Percentiles rank a stretch among this genome's conserved stretches.
phyloP scores from a whole-genome alignment of 2,113 vertebrate genomes.

The Galbula dea region DNA sequence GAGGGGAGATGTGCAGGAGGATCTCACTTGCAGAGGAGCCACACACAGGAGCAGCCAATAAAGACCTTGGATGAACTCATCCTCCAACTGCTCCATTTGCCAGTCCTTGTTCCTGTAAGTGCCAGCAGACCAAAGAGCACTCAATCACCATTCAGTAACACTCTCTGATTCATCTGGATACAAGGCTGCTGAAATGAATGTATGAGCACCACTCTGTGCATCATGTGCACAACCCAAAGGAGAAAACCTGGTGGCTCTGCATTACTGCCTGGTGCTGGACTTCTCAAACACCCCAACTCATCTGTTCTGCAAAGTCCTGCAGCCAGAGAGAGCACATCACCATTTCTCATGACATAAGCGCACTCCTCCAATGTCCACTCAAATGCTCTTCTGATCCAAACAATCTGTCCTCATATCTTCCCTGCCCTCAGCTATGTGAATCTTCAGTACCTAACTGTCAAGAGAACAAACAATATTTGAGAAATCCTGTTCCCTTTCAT shows the following conservation, averaged over 20 bases:
- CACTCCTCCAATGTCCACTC: background rate
- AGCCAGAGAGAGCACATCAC: background rate
- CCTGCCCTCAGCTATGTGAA: background rate
- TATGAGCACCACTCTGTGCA: background rate
- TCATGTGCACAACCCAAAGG: background rate
- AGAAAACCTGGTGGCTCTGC: background rate
- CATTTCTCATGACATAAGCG: background rate
- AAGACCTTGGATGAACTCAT: background rate
- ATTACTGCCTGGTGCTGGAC: background rate
- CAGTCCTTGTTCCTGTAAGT: background rate
- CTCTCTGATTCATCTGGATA: background rate
- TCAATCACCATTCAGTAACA: fast-evolving
- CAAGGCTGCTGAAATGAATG: background rate
- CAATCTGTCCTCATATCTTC: background rate
- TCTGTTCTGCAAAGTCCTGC: fast-evolving
- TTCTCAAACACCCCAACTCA: background rate
- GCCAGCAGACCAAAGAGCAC: background rate
- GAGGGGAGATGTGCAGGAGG: background rate
- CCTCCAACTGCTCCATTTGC: background rate
- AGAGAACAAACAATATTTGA: background rate
- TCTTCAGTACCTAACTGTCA: background rate
- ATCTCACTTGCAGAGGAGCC: background rate
- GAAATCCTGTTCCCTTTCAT: background rate
- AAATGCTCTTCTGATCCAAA: background rate
- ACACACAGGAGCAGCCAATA: background rate